A percentile compares a stretch with the other conserved stretches of the same genome.
Evolutionary conservation across 1,140 invertebrate species (phyloP).

Genomic region (Drosophila melanica): DNA sequence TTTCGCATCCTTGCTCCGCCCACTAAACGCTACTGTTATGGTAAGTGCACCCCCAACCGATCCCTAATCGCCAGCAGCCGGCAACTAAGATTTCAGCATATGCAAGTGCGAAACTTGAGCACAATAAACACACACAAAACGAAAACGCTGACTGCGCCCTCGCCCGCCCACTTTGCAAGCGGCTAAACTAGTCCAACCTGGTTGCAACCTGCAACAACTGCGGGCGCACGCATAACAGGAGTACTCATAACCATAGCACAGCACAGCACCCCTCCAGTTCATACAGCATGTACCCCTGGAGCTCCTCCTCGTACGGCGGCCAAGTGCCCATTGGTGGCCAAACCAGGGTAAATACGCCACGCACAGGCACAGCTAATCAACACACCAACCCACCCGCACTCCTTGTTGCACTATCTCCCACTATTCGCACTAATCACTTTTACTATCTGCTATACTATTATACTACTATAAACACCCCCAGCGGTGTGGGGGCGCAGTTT

Average conservation of each 20-base stretch:
- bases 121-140: conserved; percentile 30
- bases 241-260: conserved; percentile 15
- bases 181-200: no score
- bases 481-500: conserved; percentile 16
- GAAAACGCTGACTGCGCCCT: conserved; percentile 59
- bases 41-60: conserved; percentile 52
- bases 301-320: conserved; percentile 70
- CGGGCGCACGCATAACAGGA: conserved; percentile 13
- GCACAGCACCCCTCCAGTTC: conserved; percentile 14
- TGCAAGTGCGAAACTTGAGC: conserved; percentile 15
- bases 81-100: conserved; percentile 27
- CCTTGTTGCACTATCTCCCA: conserved; percentile 1
- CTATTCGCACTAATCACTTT: conserved; percentile 4
- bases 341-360: conserved; percentile 68
- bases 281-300: conserved; percentile 71
- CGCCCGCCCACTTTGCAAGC: conserved; percentile 22
- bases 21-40: conserved; percentile 58
- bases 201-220: no score
- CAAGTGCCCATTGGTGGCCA: conserved; percentile 50
- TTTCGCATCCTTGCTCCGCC: conserved; percentile 49
- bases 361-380: conserved; percentile 21
- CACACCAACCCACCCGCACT: conserved; percentile 16
- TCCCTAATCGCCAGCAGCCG: conserved; percentile 48
- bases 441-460: conserved; percentile 14
- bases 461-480: background rate